Conservation (phyloP, 2,797 vertebrate species). For the Pangasius macronema region DNA sequence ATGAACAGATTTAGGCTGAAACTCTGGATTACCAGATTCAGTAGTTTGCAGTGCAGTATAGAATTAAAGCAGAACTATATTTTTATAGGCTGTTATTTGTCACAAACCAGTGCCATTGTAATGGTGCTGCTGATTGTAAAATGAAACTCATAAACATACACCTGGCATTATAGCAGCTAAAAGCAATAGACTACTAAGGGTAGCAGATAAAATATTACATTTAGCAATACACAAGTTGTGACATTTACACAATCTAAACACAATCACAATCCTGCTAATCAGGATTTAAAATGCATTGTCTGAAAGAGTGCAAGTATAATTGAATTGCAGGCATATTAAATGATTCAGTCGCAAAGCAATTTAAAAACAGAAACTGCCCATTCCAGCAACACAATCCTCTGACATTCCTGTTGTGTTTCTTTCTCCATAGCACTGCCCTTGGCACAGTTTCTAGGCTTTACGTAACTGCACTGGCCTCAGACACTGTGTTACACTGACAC, state of each 20-base stretch:
- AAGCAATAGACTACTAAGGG: not conserved
- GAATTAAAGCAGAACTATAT: not conserved
- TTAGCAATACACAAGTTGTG: not conserved
- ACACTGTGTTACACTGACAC: slow-evolving; percentile 78
- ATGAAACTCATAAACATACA: not conserved
- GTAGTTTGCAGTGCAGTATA: not conserved
- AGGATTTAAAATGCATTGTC: not conserved
- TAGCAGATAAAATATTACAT: not conserved
- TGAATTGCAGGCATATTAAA: not conserved
- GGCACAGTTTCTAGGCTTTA: slow-evolving; percentile 56
- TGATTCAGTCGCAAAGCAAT: not conserved
- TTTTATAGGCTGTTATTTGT: not conserved
- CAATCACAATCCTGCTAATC: not conserved
- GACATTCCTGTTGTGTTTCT: slow-evolving; percentile 21
- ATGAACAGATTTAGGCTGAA: not conserved
- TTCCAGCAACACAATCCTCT: not conserved
- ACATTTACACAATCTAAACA: not conserved
- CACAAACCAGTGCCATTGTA: no score
- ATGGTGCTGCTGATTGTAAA: not conserved
- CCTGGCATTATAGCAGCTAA: not conserved
- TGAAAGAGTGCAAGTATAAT: not conserved
- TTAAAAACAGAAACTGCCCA: slow-evolving; percentile 12
- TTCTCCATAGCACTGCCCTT: slow-evolving; percentile 26
- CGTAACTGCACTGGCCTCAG: slow-evolving; percentile 61
- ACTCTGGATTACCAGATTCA: not conserved